Percentiles rank a stretch among this genome's conserved stretches.
phyloP scores from a whole-genome alignment of 1,140 invertebrate genomes.

The Plutomurus gul region DNA sequence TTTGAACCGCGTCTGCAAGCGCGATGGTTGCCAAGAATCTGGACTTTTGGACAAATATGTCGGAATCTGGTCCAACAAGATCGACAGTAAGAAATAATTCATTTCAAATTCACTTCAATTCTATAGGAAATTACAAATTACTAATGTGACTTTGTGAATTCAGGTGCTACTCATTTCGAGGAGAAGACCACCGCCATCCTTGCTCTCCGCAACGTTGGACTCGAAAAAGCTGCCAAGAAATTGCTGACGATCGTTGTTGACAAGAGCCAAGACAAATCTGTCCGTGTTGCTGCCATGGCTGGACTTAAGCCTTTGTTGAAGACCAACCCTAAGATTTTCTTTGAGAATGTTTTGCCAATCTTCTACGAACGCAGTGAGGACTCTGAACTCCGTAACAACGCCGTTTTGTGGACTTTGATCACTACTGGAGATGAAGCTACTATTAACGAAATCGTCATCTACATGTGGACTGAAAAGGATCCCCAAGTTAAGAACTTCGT shows the following conservation, averaged over 20 bases:
- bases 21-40: conserved; percentile 39
- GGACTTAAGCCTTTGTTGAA: conserved; percentile 43
- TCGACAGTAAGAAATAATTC: conserved; percentile 25
- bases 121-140: neutral
- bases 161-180: conserved; percentile 39
- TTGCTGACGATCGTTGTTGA: conserved; percentile 40
- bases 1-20: conserved; percentile 47
- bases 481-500: conserved; percentile 51
- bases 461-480: conserved; percentile 50
- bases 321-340: conserved; percentile 10
- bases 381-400: conserved; percentile 44
- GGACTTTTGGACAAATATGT: conserved; percentile 52
- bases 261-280: conserved; percentile 39
- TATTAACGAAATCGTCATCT: conserved; percentile 44
- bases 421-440: conserved; percentile 1
- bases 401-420: conserved; percentile 29
- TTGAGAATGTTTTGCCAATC: conserved; percentile 45
- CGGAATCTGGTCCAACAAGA: conserved; percentile 43
- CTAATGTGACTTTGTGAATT: neutral
- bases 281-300: conserved; percentile 46
- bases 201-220: conserved; percentile 43
- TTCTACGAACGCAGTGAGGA: conserved; percentile 48
- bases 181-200: conserved; percentile 45
- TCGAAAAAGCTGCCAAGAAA: conserved; percentile 37
- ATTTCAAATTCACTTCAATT: neutral